These are phyloP conservation scores for Carposina sasakii DNA, from an alignment of 1,140 invertebrate genomes.

Conservation along the genomic window DNA sequence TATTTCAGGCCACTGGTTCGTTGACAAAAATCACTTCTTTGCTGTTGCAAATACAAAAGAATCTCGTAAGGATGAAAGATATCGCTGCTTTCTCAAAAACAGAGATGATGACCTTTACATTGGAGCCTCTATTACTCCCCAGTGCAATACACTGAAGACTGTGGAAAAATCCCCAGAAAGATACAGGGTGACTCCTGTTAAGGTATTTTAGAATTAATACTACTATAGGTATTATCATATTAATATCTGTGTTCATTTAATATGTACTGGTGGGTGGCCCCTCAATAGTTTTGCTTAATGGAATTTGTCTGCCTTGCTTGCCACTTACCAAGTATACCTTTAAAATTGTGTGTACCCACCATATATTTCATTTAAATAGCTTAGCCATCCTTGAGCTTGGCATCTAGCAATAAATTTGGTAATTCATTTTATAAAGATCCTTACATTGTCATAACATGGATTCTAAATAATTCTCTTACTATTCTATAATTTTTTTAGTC, in stretches of 20 bases:
- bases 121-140: constrained; percentile 89
- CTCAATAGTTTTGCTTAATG: no score
- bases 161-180: constrained; percentile 94
- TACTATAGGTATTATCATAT: no score
- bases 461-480: no score
- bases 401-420: no score
- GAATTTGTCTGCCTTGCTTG: no score
- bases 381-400: no score
- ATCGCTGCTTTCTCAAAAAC: constrained; percentile 94
- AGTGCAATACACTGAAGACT: constrained; percentile 93
- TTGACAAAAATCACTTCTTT: constrained; percentile 96
- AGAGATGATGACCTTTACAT: constrained; percentile 93
- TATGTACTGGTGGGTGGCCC: no score
- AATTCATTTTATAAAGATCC: constrained; percentile 10
- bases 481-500: constrained; percentile 80
- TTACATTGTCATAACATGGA: no score
- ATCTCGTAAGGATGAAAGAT: constrained; percentile 94
- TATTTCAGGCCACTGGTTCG: constrained; percentile 90
- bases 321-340: no score
- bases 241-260: no score
- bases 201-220: constrained; percentile 55
- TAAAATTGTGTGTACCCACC: no score
- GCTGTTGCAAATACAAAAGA: constrained; percentile 96
- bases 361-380: no score
- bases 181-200: constrained; percentile 88